A percentile compares a stretch with the other conserved stretches of the same genome.
Conservation (phyloP, 1,140 invertebrate species). For the Parapsyche elsis region DNA sequence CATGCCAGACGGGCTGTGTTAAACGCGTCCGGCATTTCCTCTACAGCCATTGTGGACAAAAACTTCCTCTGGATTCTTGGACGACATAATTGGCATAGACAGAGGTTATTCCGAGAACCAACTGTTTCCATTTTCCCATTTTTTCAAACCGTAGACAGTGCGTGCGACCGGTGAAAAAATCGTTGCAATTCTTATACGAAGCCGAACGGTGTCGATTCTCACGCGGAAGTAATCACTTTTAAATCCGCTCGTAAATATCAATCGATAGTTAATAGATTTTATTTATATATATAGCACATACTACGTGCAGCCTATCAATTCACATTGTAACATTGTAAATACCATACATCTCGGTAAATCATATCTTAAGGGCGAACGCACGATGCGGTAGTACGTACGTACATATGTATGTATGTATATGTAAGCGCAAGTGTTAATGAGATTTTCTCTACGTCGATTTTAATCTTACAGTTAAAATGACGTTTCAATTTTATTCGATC, state of each 20-base stretch:
- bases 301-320: too few species aligned
- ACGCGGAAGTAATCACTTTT: background rate
- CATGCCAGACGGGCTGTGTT: conserved; percentile 16
- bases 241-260: background rate
- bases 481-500: conserved; percentile 22
- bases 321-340: too few species aligned
- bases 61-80: conserved; percentile 33
- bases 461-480: conserved; percentile 10
- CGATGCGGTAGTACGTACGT: too few species aligned
- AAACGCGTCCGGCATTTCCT: conserved; percentile 23
- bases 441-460: conserved; percentile 15
- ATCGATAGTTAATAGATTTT: background rate
- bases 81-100: conserved; percentile 42
- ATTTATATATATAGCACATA: too few species aligned
- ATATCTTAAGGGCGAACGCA: too few species aligned
- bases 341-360: too few species aligned
- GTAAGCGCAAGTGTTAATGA: conserved; percentile 15
- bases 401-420: too few species aligned
- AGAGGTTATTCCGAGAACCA: conserved; percentile 6
- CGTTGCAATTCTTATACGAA: background rate
- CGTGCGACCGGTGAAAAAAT: background rate
- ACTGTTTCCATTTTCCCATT: conserved; percentile 10
- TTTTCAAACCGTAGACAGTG: background rate
- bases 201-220: background rate
- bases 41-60: conserved; percentile 11